These are phyloP conservation scores for Tuta absoluta DNA, from an alignment of 2,888 invertebrate species.

Conservation along the genomic window DNA sequence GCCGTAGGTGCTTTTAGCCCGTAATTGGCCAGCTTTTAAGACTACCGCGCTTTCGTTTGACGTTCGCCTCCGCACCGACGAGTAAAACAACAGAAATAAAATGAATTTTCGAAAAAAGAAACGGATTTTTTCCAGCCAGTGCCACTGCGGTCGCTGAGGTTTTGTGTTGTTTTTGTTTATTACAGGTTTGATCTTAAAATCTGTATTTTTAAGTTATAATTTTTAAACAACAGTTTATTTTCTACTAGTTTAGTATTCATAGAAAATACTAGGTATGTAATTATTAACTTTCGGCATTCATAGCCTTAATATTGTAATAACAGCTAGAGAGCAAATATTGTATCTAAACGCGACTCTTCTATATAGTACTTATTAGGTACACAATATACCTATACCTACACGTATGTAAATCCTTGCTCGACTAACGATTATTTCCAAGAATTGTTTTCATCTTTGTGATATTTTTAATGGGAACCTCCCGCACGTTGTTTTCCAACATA, in stretches of 20 bases:
- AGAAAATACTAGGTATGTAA: too few species aligned
- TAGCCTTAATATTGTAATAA: too few species aligned
- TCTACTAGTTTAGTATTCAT: too few species aligned
- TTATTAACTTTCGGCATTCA: too few species aligned
- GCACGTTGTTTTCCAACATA: slow-evolving; percentile 52
- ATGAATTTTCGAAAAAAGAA: slow-evolving; percentile 36
- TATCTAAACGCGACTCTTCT: too few species aligned
- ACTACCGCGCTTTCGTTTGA: slow-evolving; percentile 76
- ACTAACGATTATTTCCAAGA: not conserved
- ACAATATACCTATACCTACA: not conserved
- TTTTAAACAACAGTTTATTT: too few species aligned
- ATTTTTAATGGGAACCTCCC: slow-evolving; percentile 27
- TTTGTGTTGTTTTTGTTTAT: not conserved
- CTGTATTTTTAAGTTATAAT: too few species aligned
- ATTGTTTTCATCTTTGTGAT: slow-evolving; percentile 18
- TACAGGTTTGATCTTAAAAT: too few species aligned
- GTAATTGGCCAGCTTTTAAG: slow-evolving; percentile 82
- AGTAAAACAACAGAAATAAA: slow-evolving; percentile 52
- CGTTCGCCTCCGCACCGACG: slow-evolving; percentile 57
- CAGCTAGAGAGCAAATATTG: too few species aligned
- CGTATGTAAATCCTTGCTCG: not conserved
- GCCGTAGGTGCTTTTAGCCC: slow-evolving; percentile 80
- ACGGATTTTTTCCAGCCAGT: slow-evolving; percentile 31
- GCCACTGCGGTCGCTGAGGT: not conserved
- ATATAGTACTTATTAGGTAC: too few species aligned